phyloP scores from a whole-genome alignment of 2,113 vertebrate genomes.

The Ranitomeya imitator region DNA sequence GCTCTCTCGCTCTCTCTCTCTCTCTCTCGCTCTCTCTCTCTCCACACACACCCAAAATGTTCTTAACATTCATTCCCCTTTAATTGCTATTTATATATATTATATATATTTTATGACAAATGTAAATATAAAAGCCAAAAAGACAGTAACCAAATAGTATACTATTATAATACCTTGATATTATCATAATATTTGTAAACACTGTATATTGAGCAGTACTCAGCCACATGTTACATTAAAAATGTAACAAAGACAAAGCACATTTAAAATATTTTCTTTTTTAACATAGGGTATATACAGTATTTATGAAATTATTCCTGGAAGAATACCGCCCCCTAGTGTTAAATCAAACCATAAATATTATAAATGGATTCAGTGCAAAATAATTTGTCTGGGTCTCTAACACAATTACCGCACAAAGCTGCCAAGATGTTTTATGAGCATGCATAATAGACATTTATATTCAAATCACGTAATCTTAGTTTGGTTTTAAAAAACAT shows the following conservation, averaged over 20 bases:
- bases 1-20: too few species aligned
- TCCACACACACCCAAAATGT: too few species aligned
- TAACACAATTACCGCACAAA: conserved; percentile 11
- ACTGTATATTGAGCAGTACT: not conserved
- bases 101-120: too few species aligned
- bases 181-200: not conserved
- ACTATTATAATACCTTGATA: not conserved
- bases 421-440: not conserved
- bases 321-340: conserved; percentile 27
- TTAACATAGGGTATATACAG: not conserved
- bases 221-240: not conserved
- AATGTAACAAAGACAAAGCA: not conserved
- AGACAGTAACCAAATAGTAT: too few species aligned
- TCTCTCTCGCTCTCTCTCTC: too few species aligned
- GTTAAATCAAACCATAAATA: not conserved
- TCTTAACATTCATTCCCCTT: too few species aligned
- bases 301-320: not conserved
- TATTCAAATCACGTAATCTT: not conserved
- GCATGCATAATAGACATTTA: not conserved
- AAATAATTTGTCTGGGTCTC: not conserved
- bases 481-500: not conserved
- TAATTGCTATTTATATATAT: too few species aligned
- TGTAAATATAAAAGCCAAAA: too few species aligned
- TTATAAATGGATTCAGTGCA: not conserved
- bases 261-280: not conserved